Evolutionary conservation across 2,888 invertebrate genomes (phyloP).

Genomic region (Cinara cedri): DNA sequence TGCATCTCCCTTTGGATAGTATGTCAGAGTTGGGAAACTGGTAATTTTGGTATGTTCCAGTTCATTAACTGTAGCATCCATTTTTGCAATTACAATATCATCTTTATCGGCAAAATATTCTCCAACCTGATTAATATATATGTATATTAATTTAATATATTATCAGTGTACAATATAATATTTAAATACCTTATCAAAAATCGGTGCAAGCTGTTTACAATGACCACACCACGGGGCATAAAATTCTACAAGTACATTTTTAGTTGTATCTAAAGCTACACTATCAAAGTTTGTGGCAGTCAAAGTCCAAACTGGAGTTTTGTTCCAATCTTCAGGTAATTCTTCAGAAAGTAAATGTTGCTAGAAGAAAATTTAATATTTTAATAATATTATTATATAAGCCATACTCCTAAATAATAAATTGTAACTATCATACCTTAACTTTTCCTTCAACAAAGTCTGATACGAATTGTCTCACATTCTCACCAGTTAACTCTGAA

Average conservation of each 20-base stretch:
- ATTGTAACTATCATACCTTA: conserved; percentile 67
- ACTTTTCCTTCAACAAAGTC: conserved; percentile 89
- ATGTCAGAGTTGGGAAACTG: conserved; percentile 92
- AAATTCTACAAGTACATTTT: conserved; percentile 97
- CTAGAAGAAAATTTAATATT: conserved; percentile 62
- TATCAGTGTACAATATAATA: neutral
- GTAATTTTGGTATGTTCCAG: conserved; percentile 93
- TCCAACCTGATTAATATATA: conserved; percentile 72
- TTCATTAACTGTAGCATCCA: conserved; percentile 98
- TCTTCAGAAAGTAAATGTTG: conserved; percentile 94
- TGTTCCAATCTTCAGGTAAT: conserved; percentile 96
- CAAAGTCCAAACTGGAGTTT: conserved; percentile 87
- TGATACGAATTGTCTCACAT: conserved; percentile 80
- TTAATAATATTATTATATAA: neutral
- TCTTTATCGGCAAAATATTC: conserved; percentile 87
- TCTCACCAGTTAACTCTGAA: conserved; percentile 73
- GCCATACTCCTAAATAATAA: neutral
- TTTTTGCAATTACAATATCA: conserved; percentile 92
- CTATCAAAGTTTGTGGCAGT: conserved; percentile 96
- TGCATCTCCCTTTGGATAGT: conserved; percentile 85
- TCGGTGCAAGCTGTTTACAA: conserved; percentile 96
- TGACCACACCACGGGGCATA: conserved; percentile 99
- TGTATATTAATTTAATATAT: neutral
- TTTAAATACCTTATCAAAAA: conserved; percentile 75
- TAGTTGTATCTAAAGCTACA: conserved; percentile 83